Evolutionary conservation across 2,888 invertebrate genomes (phyloP).

Genomic region (Acrocera orbiculus): DNA sequence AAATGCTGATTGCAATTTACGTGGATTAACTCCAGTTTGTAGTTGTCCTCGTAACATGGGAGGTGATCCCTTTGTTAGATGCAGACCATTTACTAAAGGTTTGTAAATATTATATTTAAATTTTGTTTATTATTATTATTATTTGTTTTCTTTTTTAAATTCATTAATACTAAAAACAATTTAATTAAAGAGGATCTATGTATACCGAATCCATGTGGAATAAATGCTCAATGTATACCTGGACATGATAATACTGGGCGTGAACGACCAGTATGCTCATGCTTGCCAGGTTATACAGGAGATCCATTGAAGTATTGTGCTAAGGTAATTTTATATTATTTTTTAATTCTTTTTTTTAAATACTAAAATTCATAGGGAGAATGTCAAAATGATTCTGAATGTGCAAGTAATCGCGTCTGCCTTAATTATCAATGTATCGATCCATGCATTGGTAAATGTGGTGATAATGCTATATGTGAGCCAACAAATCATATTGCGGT

Average conservation of each 20-base stretch:
- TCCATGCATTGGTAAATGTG: slow-evolving; percentile 65
- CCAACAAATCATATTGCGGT: slow-evolving; percentile 62
- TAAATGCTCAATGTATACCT: slow-evolving; percentile 46
- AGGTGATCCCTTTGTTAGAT: slow-evolving; percentile 66
- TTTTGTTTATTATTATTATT: slow-evolving; percentile 1
- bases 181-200: slow-evolving; percentile 53
- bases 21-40: slow-evolving; percentile 66
- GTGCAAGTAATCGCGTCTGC: slow-evolving; percentile 56
- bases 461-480: slow-evolving; percentile 55
- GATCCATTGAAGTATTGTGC: slow-evolving; percentile 55
- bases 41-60: slow-evolving; percentile 77
- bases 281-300: slow-evolving; percentile 58
- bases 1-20: slow-evolving; percentile 60
- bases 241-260: slow-evolving; percentile 66
- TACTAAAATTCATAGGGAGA: slow-evolving; percentile 42
- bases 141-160: not conserved
- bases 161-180: not conserved
- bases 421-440: slow-evolving; percentile 56
- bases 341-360: not conserved
- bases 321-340: slow-evolving; percentile 32
- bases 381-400: slow-evolving; percentile 59
- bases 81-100: slow-evolving; percentile 67
- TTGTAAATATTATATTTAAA: slow-evolving; percentile 18
- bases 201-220: slow-evolving; percentile 73
- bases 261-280: slow-evolving; percentile 74